Evolutionary conservation across 1,140 invertebrate genomes (phyloP).

Genomic region (Neodiprion fabricii): DNA sequence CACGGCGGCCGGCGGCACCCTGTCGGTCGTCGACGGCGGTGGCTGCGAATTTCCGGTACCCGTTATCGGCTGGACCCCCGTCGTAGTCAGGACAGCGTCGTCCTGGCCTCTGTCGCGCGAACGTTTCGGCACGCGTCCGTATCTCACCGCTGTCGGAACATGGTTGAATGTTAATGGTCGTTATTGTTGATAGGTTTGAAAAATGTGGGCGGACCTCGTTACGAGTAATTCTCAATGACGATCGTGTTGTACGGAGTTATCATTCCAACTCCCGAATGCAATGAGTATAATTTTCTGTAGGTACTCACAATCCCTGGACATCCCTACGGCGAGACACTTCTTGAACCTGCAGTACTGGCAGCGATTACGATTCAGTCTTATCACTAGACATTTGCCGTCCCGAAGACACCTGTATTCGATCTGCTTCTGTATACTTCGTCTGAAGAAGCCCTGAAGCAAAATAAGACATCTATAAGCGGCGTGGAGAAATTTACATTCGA

Average conservation of each 20-base stretch:
- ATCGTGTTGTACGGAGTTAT: conserved; percentile 9
- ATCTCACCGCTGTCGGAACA: conserved; percentile 83
- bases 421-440: conserved; percentile 95
- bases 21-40: conserved; percentile 48
- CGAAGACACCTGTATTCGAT: conserved; percentile 96
- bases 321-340: conserved; percentile 97
- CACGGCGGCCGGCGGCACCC: conserved; percentile 50
- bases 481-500: background rate
- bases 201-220: background rate
- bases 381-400: conserved; percentile 96
- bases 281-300: conserved; percentile 17
- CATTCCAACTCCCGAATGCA: background rate
- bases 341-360: conserved; percentile 99
- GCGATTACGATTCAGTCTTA: conserved; percentile 94
- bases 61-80: conserved; percentile 30
- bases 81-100: conserved; percentile 52
- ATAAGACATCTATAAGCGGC: conserved; percentile 48
- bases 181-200: background rate
- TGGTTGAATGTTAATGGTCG: background rate
- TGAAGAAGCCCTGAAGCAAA: conserved; percentile 80
- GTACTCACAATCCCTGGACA: conserved; percentile 96
- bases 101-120: conserved; percentile 79
- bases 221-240: background rate
- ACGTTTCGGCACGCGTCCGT: conserved; percentile 94
- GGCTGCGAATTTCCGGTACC: conserved; percentile 35